Evolutionary conservation across 2,113 vertebrate genomes (phyloP), one percentile per base, ranked within the genome.

Genomic region (Channa maculata): DNA sequence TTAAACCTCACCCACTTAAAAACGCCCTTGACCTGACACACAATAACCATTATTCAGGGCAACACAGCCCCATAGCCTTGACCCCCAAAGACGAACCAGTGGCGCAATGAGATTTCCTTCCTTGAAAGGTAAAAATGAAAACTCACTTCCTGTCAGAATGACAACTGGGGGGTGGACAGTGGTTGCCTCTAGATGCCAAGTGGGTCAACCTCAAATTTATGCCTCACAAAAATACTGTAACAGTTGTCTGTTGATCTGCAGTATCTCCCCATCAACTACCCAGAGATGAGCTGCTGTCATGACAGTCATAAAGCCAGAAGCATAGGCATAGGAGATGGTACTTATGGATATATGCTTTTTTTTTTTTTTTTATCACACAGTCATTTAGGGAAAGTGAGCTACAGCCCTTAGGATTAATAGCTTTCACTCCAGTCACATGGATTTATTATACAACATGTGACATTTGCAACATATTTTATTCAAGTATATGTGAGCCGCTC

Each of bases 141-240:
- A 84, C 57, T 53, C 65, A 84, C 78, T 80, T 87, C 83, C 81
- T 78, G 83, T 59, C 5, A 9, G 45, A 61, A 75, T 71, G 55
- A 38, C 46, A 70, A 5, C 33, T 11, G n/a, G 44, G 33, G n/a
- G 6, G 46, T 6, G 48, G 71, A 65, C 39, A 55, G 34, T 6
- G 65, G 76, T 69, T 24, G 49, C 49, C 5, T 51, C 37, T 49
- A 44, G 60, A 52, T 4, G 38, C 66, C 77, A 85, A 89, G 65
- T 86, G 80, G 89, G 80, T 91, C 88, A 88, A 70, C 54, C 37
- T 59, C 58, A 50, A 54, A 54, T 79, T 82, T 71, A 44, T 81
- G 62, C 55, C 73, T 67, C 66, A 66, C 77, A 91, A 86, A 87
- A 92, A 90, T 88, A 84, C 83, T 43, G 73, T 88, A 89, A 91